These are phyloP conservation scores for Tragulus kanchil DNA, from an alignment of 2,113 vertebrate genomes.

Conservation along the genomic window DNA sequence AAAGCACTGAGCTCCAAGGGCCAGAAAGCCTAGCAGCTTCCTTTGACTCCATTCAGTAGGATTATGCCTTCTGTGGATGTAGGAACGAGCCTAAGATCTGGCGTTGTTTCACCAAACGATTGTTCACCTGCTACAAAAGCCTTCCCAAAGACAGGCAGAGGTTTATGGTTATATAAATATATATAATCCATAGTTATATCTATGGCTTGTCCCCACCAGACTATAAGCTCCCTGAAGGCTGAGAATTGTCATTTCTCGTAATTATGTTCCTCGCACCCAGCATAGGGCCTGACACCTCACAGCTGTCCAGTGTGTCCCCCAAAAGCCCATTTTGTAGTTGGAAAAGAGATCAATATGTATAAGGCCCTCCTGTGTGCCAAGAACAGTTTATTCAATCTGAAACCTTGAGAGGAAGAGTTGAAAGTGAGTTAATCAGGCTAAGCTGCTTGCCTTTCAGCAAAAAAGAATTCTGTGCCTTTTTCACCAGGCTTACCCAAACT, in stretches of 20 bases:
- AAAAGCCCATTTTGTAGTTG: background rate
- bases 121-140: background rate
- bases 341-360: background rate
- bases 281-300: background rate
- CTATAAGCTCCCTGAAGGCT: background rate
- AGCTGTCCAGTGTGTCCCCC: background rate
- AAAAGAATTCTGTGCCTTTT: background rate
- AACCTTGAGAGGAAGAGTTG: background rate
- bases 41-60: conserved; percentile 60
- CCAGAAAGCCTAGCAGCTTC: conserved; percentile 19
- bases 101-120: background rate
- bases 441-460: background rate
- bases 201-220: background rate
- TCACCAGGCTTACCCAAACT: background rate
- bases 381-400: background rate
- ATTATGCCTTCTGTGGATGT: conserved; percentile 20
- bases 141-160: background rate
- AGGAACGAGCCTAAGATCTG: background rate
- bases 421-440: background rate
- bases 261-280: background rate
- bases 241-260: background rate
- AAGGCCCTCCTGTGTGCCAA: background rate
- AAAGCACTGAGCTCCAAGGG: conserved; percentile 2
- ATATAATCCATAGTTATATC: no score
- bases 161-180: background rate